Conservation (phyloP, 2,888 invertebrate species). For the Hoplodrina ambigua region DNA sequence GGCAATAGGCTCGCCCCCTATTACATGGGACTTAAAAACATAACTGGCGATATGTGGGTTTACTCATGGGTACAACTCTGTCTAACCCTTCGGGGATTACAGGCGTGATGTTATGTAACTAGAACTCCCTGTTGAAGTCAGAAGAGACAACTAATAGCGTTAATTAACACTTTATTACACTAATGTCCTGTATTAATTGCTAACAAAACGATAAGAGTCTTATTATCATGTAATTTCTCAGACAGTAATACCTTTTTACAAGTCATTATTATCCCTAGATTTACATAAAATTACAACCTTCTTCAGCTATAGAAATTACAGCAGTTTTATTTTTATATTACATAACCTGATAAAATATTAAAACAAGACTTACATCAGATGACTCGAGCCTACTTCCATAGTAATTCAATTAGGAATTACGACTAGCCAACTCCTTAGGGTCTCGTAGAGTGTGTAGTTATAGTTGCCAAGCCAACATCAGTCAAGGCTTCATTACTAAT, state of each 20-base stretch:
- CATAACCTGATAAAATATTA: slow-evolving; percentile 42
- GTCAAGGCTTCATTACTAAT: slow-evolving; percentile 39
- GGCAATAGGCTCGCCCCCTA: no score
- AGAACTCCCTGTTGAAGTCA: no score
- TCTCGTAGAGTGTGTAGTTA: slow-evolving; percentile 30
- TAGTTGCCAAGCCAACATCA: slow-evolving; percentile 40
- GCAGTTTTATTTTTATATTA: slow-evolving; percentile 11
- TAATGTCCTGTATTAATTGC: no score
- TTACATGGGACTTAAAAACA: no score
- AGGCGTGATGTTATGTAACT: no score
- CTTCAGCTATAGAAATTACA: neutral
- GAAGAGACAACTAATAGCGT: neutral
- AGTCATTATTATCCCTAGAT: neutral
- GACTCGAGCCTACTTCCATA: slow-evolving; percentile 24
- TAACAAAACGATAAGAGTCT: neutral
- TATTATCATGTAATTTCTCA: slow-evolving; percentile 2
- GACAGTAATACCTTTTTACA: neutral
- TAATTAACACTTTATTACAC: neutral
- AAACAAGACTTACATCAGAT: slow-evolving; percentile 11
- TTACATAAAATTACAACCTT: neutral
- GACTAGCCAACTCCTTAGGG: slow-evolving; percentile 40
- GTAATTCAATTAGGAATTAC: slow-evolving; percentile 59
- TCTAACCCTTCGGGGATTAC: no score
- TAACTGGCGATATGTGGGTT: no score
- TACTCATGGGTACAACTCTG: no score